Evolutionary conservation across 2,888 invertebrate species (phyloP), one percentile per base, ranked within the genome.

Genomic region (Diaperis boleti): DNA sequence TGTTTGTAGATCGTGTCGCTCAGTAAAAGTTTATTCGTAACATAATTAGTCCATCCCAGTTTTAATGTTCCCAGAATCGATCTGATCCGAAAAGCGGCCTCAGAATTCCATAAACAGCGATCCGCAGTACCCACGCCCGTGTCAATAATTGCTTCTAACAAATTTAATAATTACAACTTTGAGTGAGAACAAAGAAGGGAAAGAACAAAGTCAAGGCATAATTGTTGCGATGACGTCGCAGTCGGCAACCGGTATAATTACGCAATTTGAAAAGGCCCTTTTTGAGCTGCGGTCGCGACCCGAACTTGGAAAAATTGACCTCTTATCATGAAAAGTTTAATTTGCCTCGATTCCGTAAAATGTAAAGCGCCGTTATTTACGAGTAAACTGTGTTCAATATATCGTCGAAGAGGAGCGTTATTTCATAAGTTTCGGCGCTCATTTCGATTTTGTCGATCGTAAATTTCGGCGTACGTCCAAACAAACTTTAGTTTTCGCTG

Each of bases 381-480:
- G 47, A 33, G 47, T 33, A 47, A 47, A 11, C 15, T 15, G 44
- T 15, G 26, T 55, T 39, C 29, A 42, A 55, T 44, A 55, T 33
- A 55, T 18, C 8, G n/a, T 26, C 45, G n/a, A 20, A 29, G 45
- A 47, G 26, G 35, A 33, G 35, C 10, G 44, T 52, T 49, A 49
- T 49, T 49, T 33, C 49, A 33, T 35, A 49, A 52, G 37, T 45
- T 42, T 22, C 11, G 13, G 14, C 37, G 49, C 47, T 56, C 33
- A 20, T 45, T 63, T 52, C 59, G 57, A 52, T 50, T 55, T 57
- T 22, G 62, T 55, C 54, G 62, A 67, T 65, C 67, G 69, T 74
- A 72, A 73, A 73, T 73, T 71, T 59, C 49, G 11, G 14, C 37
- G 37, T 37, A 35, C 59, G 55, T 54, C 49, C 59, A 49, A 60